Evolutionary conservation across 37 sponge, comb jelly and placozoan species (phyloP).

Genomic region (Diacarnus erythraeanus): DNA sequence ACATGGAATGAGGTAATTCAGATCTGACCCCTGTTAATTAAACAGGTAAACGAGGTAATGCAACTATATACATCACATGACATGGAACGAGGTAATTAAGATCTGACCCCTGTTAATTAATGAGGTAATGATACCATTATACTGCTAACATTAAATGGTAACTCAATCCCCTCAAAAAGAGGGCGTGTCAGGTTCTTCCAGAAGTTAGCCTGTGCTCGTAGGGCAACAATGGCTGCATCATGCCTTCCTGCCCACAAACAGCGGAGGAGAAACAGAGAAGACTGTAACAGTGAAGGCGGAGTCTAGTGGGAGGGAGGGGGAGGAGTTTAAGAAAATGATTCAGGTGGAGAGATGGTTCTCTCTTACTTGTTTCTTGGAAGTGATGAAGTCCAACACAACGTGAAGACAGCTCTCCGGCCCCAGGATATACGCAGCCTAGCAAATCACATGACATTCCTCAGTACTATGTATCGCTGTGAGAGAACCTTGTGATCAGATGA

Average conservation of each 20-base stretch:
- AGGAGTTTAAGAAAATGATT: neutral
- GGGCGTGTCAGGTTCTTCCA: conserved; percentile 49
- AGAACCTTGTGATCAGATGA: neutral
- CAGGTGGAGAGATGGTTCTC: neutral
- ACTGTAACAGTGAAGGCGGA: neutral
- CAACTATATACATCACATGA: conserved; percentile 46
- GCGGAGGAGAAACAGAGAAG: conserved; percentile 39
- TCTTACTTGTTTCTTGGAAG: conserved; percentile 28
- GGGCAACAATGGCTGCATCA: conserved; percentile 58
- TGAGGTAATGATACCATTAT: too few relatives aligned
- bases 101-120: conserved; percentile 8
- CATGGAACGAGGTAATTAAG: conserved; percentile 10
- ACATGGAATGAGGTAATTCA: conserved; percentile 15
- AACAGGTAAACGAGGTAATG: neutral
- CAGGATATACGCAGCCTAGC: conserved; percentile 15
- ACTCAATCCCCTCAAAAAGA: conserved; percentile 2
- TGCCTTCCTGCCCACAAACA: conserved; percentile 60
- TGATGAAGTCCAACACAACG: conserved; percentile 49
- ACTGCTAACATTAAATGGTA: neutral
- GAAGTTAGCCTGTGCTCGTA: conserved; percentile 34
- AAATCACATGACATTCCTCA: too few relatives aligned
- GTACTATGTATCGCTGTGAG: too few relatives aligned
- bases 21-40: conserved; percentile 1
- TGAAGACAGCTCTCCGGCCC: conserved; percentile 53
- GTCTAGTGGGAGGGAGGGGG: conserved; percentile 1